Percentiles rank a stretch among this genome's conserved stretches.
Evolutionary conservation across 1,140 invertebrate species (phyloP).

Genomic region (Drosophila navojoa): DNA sequence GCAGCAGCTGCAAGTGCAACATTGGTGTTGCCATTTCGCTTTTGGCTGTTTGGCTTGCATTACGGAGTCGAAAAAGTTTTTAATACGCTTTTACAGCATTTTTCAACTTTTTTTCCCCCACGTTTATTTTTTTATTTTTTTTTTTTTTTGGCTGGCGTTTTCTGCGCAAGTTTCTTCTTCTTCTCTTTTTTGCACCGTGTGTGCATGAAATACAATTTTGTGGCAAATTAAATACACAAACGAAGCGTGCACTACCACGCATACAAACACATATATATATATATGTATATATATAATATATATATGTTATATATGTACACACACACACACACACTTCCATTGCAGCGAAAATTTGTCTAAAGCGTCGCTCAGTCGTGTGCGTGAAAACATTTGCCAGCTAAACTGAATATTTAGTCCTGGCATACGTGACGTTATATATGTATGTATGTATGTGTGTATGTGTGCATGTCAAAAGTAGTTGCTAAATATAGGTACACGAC

Average conservation of each 20-base stretch:
- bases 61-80: conserved; percentile 63
- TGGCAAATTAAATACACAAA: conserved; percentile 78
- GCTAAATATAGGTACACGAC: too few species aligned
- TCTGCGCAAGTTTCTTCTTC: conserved; percentile 34
- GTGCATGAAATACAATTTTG: conserved; percentile 70
- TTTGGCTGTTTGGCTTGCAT: conserved; percentile 53
- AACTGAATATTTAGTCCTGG: conserved; percentile 31
- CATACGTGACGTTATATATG: conserved; percentile 28
- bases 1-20: conserved; percentile 28
- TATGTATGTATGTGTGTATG: neutral
- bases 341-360: conserved; percentile 65
- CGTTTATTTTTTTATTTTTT: conserved; percentile 5
- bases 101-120: conserved; percentile 46
- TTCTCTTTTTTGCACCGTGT: conserved; percentile 14
- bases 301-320: neutral
- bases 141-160: conserved; percentile 29
- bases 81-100: conserved; percentile 71
- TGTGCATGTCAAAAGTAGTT: conserved; percentile 8
- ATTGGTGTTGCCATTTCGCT: conserved; percentile 48
- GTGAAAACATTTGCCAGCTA: conserved; percentile 58
- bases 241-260: conserved; percentile 49
- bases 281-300: neutral
- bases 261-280: conserved; percentile 19
- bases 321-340: conserved; percentile 15
- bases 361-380: conserved; percentile 48